Evolutionary conservation across 2,797 vertebrate species (phyloP).

Genomic region (Aplochiton taeniatus): DNA sequence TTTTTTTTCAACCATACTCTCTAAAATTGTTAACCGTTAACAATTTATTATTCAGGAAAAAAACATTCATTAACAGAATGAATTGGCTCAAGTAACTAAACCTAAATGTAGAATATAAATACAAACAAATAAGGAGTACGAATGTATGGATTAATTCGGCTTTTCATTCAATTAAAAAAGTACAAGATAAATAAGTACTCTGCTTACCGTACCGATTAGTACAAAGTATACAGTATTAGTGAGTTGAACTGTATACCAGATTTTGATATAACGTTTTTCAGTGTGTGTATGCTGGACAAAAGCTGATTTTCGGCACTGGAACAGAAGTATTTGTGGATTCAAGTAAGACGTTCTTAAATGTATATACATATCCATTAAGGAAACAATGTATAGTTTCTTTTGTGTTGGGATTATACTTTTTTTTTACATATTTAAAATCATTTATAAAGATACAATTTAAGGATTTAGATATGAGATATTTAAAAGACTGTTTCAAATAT

Average conservation of each 20-base stretch:
- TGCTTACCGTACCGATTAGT: not conserved
- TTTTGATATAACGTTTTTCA: constrained; percentile 9
- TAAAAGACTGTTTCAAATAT: too few relatives aligned
- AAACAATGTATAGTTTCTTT: not conserved
- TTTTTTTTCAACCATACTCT: not conserved
- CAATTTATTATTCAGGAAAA: too few relatives aligned
- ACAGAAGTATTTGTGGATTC: constrained; percentile 10
- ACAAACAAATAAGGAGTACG: not conserved
- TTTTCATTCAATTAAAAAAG: not conserved
- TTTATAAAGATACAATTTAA: too few relatives aligned
- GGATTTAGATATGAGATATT: too few relatives aligned
- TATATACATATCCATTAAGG: too few relatives aligned
- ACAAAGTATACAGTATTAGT: too few relatives aligned
- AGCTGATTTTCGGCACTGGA: constrained; percentile 19
- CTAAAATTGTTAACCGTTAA: too few relatives aligned
- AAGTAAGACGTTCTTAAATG: not conserved
- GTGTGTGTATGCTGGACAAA: constrained; percentile 26
- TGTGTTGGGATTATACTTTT: not conserved
- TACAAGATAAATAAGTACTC: not conserved
- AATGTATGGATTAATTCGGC: not conserved
- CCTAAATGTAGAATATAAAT: too few relatives aligned
- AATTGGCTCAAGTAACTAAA: too few relatives aligned
- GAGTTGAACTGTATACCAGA: not conserved
- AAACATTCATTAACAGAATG: too few relatives aligned
- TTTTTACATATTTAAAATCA: too few relatives aligned